Base-by-base conservation (phyloP, 2,797 vertebrate species). In the Anniella stebbinsi region DNA sequence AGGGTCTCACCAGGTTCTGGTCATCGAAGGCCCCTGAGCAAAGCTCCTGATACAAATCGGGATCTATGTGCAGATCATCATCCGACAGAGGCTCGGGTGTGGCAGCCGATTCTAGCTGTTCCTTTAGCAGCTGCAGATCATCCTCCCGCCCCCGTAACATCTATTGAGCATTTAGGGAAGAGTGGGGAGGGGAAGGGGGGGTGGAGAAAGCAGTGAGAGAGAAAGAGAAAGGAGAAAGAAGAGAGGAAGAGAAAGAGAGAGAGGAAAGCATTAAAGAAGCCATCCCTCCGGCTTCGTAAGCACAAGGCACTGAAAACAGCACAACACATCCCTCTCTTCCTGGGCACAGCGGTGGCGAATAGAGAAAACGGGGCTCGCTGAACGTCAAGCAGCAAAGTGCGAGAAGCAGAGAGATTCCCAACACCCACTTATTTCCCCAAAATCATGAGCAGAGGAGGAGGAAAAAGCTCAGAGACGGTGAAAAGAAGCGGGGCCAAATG, bases 91-190 rank as follows among this genome's bases (percentile, higher is more conserved):
- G 97, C 77, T 98, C 97, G 6, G 98, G 97, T 41, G 98, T 98
- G 92, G 98, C 96, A 10, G 97, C 96, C 25, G 98, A 98, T 90
- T 98, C 98, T n/a, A 98, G 97, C 86, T 97, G 97, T 94, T 98
- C 98, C 95, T 98, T 98, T 93, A 97, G 97, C 93, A 97, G 93
- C 87, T 95, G 97, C 78, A 96, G 93, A 88, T 97, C 98, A 73
- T 99, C 98, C 13, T 98, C 98, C n/a, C 98, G 98, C 86, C 98
- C 98, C 41, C 99, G 98, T 88, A 98, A 96, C 98, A 99, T 98
- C 98, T 99, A 98, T 98, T 98, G 72, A 87, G 89, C 72, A 57
- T 87, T 90, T 60, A 63, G 80, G 94, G 67, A 91, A 94, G 6
- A 89, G 90, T 95, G 89, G 77, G 91, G 93, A 75, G 94, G 92